These are phyloP conservation scores for Tetramorium parvispinum DNA, from an alignment of 1,140 invertebrate genomes.

Conservation along the genomic window DNA sequence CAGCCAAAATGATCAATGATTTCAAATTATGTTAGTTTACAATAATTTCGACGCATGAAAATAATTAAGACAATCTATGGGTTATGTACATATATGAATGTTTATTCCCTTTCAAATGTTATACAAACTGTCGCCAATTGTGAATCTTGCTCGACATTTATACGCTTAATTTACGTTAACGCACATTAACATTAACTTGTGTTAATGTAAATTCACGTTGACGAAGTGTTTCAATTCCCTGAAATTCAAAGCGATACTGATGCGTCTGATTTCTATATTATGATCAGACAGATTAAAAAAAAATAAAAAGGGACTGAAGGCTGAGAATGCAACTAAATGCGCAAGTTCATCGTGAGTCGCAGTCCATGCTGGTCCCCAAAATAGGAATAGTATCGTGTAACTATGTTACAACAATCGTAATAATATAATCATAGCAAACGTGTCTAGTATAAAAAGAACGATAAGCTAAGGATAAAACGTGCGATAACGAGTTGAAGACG, in stretches of 20 bases:
- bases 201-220: slow-evolving; percentile 9
- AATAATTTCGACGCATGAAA: background rate
- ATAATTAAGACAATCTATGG: background rate
- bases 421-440: background rate
- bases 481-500: slow-evolving; percentile 7
- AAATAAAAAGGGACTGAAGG: background rate
- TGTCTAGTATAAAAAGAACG: slow-evolving; percentile 30
- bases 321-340: slow-evolving; percentile 8
- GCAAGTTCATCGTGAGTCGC: slow-evolving; percentile 5
- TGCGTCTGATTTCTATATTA: background rate
- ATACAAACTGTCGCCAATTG: slow-evolving; percentile 66
- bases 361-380: slow-evolving; percentile 68
- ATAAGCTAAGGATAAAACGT: slow-evolving; percentile 3
- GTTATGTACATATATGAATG: slow-evolving; percentile 43
- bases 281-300: background rate
- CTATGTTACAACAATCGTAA: slow-evolving; percentile 23
- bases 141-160: slow-evolving; percentile 60
- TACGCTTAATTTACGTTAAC: slow-evolving; percentile 5
- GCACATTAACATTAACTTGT: slow-evolving; percentile 12
- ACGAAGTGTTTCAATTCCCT: background rate
- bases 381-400: slow-evolving; percentile 12
- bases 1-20: background rate
- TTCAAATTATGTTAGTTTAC: background rate
- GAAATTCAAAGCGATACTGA: slow-evolving; percentile 12
- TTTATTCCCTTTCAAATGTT: slow-evolving; percentile 63